Conservation (phyloP, 2,888 invertebrate species). For the Operophtera brumata region DNA sequence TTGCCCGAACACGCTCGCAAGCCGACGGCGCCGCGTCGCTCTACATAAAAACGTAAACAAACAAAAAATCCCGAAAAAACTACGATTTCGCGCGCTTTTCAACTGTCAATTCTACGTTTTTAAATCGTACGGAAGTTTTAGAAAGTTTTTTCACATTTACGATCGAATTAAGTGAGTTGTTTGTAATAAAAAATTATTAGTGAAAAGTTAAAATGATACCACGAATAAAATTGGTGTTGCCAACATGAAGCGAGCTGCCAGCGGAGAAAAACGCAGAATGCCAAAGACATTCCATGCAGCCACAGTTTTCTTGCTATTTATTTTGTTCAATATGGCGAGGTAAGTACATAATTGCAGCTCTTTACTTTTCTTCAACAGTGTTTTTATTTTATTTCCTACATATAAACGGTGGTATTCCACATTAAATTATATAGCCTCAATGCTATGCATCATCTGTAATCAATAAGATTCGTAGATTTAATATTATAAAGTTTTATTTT, state of each 20-base stretch:
- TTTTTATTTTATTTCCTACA: conserved; percentile 4
- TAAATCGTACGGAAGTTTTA: no score
- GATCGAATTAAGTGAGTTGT: conserved; percentile 20
- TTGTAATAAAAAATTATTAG: conserved; percentile 44
- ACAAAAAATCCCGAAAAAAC: conserved; percentile 45
- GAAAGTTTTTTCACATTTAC: background rate
- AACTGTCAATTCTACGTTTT: no score
- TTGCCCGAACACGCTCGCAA: conserved; percentile 54
- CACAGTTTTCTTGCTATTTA: conserved; percentile 63
- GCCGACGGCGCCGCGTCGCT: conserved; percentile 66
- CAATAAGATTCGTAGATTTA: background rate
- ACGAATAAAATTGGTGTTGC: conserved; percentile 68
- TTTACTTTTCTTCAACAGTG: conserved; percentile 12
- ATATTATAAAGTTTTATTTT: background rate
- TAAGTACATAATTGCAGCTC: conserved; percentile 45
- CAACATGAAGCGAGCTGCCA: conserved; percentile 67
- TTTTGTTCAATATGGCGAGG: conserved; percentile 69
- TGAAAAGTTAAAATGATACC: conserved; percentile 68
- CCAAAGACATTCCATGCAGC: conserved; percentile 57
- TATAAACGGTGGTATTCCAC: background rate
- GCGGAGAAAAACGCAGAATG: conserved; percentile 66
- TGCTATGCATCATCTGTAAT: background rate
- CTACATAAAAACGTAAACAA: conserved; percentile 58
- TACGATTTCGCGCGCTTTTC: conserved; percentile 29
- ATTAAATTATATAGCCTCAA: background rate